Percentiles rank a stretch among this genome's conserved stretches.
phyloP scores from a whole-genome alignment of 2,888 invertebrate genomes.

The Diabrotica balteata region DNA sequence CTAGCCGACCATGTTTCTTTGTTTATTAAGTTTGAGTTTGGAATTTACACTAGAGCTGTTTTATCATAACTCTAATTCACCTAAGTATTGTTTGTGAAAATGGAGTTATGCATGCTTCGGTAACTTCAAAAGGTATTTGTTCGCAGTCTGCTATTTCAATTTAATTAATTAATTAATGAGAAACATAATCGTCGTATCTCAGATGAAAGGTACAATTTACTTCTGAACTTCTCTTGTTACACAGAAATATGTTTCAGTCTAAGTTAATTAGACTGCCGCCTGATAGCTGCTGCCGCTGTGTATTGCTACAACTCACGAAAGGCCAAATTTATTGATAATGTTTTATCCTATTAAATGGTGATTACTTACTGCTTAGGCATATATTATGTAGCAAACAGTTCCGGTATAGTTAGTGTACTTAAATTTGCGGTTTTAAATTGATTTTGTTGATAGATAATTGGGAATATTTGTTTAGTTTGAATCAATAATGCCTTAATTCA shows the following conservation, averaged over 20 bases:
- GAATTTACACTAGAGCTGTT: constrained; percentile 31
- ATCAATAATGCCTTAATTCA: too few species aligned
- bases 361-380: too few species aligned
- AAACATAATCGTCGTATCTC: constrained; percentile 27
- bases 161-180: constrained; percentile 34
- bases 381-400: too few species aligned
- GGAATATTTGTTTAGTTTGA: too few species aligned
- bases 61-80: constrained; percentile 32
- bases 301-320: constrained; percentile 1
- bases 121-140: constrained; percentile 19
- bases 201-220: constrained; percentile 18
- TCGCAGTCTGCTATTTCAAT: constrained; percentile 30
- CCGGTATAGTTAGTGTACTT: too few species aligned
- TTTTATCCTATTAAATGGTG: not conserved
- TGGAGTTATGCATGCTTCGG: constrained; percentile 24
- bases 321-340: not conserved
- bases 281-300: not conserved
- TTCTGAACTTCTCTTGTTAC: constrained; percentile 15
- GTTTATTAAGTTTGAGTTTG: constrained; percentile 33
- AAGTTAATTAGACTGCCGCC: constrained; percentile 11
- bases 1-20: too few species aligned
- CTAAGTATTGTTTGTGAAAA: constrained; percentile 19
- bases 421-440: too few species aligned
- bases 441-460: too few species aligned
- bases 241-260: constrained; percentile 9